Evolutionary conservation across 2,888 invertebrate genomes (phyloP).

Genomic region (Dryomyza anilis): DNA sequence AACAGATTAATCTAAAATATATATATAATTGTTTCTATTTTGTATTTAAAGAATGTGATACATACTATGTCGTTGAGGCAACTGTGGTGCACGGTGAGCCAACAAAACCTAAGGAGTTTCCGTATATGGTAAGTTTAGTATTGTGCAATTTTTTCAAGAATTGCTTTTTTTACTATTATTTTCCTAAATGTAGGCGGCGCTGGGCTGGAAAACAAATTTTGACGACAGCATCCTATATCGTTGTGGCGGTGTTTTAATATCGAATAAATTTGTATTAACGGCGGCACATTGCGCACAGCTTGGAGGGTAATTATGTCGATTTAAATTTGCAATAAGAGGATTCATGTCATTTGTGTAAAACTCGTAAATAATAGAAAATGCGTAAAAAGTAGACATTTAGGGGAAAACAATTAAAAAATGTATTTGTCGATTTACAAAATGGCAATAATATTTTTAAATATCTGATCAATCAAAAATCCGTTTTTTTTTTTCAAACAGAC

Average conservation of each 20-base stretch:
- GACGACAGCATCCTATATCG: conserved; percentile 32
- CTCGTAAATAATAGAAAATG: too few species aligned
- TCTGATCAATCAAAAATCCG: too few species aligned
- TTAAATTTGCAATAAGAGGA: neutral
- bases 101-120: conserved; percentile 33
- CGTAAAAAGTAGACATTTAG: too few species aligned
- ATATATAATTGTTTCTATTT: neutral
- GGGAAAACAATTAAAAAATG: too few species aligned
- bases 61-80: conserved; percentile 21
- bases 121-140: conserved; percentile 38
- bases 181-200: conserved; percentile 30
- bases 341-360: too few species aligned
- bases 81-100: conserved; percentile 30
- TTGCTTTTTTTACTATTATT: neutral
- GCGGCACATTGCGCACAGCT: conserved; percentile 40
- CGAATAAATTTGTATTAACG: conserved; percentile 37
- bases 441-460: too few species aligned
- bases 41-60: conserved; percentile 33
- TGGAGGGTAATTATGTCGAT: conserved; percentile 33
- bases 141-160: neutral
- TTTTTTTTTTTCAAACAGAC: too few species aligned
- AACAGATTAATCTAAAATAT: too few species aligned
- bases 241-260: conserved; percentile 40
- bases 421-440: too few species aligned
- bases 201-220: conserved; percentile 36